Percentiles rank a stretch among this genome's conserved stretches.
phyloP scores from a whole-genome alignment of 37 sponge, comb jelly and placozoan genomes.

The Beroe forskalii region DNA sequence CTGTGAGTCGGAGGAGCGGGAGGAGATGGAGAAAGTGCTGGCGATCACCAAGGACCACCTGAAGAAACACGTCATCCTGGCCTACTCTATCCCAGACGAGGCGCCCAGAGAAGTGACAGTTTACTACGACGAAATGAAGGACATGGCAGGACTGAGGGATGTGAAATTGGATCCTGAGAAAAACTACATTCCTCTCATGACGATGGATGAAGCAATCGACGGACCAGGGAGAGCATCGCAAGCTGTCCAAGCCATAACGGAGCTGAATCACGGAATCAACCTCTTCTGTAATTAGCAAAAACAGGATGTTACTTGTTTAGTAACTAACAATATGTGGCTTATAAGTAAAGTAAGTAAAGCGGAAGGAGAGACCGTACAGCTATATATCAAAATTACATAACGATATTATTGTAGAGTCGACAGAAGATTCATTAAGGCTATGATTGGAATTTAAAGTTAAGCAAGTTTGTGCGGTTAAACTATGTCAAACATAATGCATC shows the following conservation, averaged over 20 bases:
- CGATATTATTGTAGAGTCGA: no score
- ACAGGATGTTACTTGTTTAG: neutral
- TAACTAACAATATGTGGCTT: no score
- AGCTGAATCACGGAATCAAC: neutral
- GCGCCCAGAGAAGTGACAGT: neutral
- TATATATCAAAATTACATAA: no score
- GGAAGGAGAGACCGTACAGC: no score
- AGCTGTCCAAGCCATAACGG: neutral
- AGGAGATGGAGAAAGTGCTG: neutral
- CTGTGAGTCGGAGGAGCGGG: neutral
- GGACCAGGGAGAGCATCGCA: neutral
- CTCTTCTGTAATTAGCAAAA: neutral
- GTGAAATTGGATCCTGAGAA: neutral
- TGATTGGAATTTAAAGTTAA: no score
- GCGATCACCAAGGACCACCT: slow-evolving; percentile 4
- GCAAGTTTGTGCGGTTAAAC: no score
- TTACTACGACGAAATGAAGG: neutral
- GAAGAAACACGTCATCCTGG: neutral
- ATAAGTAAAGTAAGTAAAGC: no score
- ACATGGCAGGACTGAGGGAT: neutral
- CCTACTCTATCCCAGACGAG: neutral
- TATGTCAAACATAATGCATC: no score
- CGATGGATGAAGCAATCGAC: neutral
- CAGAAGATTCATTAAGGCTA: no score
- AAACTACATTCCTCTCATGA: neutral